Evolutionary conservation across 2,888 invertebrate genomes (phyloP), one percentile per base, ranked within the genome.

Genomic region (Drosophila quinaria): DNA sequence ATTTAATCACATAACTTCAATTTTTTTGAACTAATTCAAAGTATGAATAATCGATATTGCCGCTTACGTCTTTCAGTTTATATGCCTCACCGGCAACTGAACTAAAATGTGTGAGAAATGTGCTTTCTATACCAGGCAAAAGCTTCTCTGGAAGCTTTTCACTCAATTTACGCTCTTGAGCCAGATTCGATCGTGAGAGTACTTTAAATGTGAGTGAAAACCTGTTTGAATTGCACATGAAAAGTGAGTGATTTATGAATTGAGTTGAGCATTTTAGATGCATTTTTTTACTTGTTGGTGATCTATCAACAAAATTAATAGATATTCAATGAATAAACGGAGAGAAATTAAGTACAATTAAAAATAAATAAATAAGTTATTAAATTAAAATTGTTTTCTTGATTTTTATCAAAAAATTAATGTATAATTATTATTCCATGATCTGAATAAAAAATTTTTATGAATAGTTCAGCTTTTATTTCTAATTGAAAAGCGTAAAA

Each of bases 281-380:
- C n/a, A 46, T 94, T 94, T 78, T 8, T 15, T 8, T n/a, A 37
- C n/a, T 37, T n/a, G 37, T 13, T 25, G 25, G n/a, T n/a, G 25
- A 25, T 6, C 29, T 6, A 29, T 29, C 2, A 29, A 6, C 4
- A 35, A 5, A 35, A 13, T 13, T 13, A 13, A 4, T n/a, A 35
- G 37, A 8, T 2, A 1, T 5, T 37, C 1, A 6, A 37, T n/a
- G 1, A 31, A 31, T 3, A 10, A 31, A 10, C 8, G 0, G 31
- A 31, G 31, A 10, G 2, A 31, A 31, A 31, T 1, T 10, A 31
- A 10, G 10, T 22, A 22, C 22, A 22, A 22, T 22, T 22, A 22
- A 22, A 22, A 22, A 22, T 22, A 22, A 1, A 22, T 22, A 22
- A 3, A 22, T 22, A 22, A 22, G 4, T 22, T 22, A 22, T 1